Evolutionary conservation across 2,797 vertebrate genomes (phyloP), one percentile per base, ranked within the genome.

Genomic region (Streptopelia turtur): DNA sequence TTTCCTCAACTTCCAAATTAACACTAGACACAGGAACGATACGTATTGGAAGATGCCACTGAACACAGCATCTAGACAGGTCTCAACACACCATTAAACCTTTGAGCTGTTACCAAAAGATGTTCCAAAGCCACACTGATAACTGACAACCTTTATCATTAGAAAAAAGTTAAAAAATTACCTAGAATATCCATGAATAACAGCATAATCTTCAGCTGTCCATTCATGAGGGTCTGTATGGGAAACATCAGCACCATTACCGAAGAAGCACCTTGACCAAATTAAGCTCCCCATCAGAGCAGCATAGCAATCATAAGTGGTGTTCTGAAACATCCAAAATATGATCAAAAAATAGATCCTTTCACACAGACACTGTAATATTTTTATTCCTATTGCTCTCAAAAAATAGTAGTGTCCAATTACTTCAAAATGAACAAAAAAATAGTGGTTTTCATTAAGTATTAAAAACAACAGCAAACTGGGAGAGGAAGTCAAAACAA

Each of bases 251-350:
- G 98, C 97, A 11, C 98, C 94, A 74, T 98, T n/a, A 97, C 14
- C 70, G 93, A 94, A 99, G 95, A n/a, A 99, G 98, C 80, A 98
- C 56, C 57, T 97, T 97, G 75, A 99, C 92, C 97, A 98, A 97
- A 77, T 86, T 96, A 70, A 98, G 97, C 31, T 98, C 98, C 59
- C 98, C 98, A 87, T 97, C 98, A 86, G 97, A 98, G n/a, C n/a
- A 80, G 98, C 98, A 95, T n/a, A n/a, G 99, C 98, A 39, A 98
- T 97, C 97, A 99, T 98, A 95, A 99, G 97, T 2, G 98, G 94
- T 11, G 98, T 98, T 98, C 99, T 99, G 95, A 77, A 97, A 59
- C 47, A 94, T 90, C 13, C 89, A 83, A 88, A 82, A 77, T 4
- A 93, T n/a, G n/a, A n/a, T n/a, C n/a, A n/a, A n/a, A n/a, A n/a